Conservation (phyloP, 2,113 vertebrate species). For the Chiloscyllium plagiosum region DNA sequence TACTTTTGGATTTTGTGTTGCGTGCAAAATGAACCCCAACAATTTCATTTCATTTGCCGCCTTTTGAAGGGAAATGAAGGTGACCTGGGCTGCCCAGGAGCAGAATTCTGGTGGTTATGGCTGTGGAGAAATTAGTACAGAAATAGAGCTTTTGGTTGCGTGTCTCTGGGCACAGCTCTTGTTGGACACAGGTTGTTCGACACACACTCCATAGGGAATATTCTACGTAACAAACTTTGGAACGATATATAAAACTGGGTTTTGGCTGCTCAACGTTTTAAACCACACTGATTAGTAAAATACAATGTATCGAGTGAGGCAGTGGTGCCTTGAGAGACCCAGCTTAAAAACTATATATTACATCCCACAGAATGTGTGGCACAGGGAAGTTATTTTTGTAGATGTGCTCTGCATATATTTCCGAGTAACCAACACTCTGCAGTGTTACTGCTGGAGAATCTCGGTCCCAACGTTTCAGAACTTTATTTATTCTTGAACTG, state of each 20-base stretch:
- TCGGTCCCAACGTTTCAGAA: background rate
- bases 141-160: background rate
- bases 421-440: too few relatives aligned
- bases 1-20: background rate
- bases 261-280: background rate
- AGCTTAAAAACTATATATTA: background rate
- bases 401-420: background rate
- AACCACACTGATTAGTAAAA: constrained; percentile 4
- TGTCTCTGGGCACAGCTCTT: background rate
- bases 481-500: too few relatives aligned
- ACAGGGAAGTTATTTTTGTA: background rate
- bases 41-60: background rate
- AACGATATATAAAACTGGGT: background rate
- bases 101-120: background rate
- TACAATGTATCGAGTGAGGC: background rate
- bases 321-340: background rate
- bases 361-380: background rate
- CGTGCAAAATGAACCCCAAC: background rate
- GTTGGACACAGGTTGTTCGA: background rate
- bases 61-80: background rate
- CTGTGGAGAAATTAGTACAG: background rate
- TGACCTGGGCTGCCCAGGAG: background rate
- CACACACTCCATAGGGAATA: constrained; percentile 5
- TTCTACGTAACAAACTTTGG: background rate
- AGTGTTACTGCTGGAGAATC: background rate